A percentile compares a stretch with the other conserved stretches of the same genome.
phyloP scores from a whole-genome alignment of 2,113 vertebrate species.

The Conger conger region DNA sequence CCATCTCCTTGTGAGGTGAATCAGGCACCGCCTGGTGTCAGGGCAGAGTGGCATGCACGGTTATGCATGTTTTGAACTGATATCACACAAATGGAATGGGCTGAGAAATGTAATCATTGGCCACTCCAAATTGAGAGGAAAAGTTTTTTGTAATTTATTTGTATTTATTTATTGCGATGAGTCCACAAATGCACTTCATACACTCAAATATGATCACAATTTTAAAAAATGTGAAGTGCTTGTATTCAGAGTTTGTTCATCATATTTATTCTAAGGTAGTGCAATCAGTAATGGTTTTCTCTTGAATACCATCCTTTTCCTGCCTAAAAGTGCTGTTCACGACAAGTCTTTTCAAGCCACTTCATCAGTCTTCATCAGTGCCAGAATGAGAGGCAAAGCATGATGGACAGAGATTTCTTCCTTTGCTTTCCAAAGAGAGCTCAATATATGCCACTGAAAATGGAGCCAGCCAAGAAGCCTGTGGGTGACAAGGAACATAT shows the following conservation, averaged over 20 bases:
- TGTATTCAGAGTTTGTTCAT: not conserved
- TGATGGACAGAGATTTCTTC: not conserved
- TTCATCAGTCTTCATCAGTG: not conserved
- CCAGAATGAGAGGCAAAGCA: not conserved
- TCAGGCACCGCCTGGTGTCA: too few species aligned
- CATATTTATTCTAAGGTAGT: not conserved
- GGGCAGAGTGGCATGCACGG: too few species aligned
- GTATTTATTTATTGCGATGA: too few species aligned
- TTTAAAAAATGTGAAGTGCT: not conserved
- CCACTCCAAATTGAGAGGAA: not conserved
- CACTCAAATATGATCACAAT: not conserved
- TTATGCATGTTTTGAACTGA: too few species aligned
- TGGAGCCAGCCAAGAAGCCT: constrained; percentile 59
- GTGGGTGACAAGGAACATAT: constrained; percentile 64
- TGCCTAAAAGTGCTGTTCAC: not conserved
- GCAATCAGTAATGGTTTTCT: not conserved
- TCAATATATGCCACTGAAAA: constrained; percentile 46
- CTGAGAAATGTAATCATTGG: not conserved
- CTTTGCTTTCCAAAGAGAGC: constrained; percentile 46
- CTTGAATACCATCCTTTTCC: not conserved
- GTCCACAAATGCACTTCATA: not conserved
- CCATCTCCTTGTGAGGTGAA: too few species aligned
- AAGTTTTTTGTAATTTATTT: not conserved
- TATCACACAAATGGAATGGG: too few species aligned
- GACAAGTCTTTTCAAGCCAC: not conserved